These are phyloP conservation scores for Agonopterix heracliana DNA, from an alignment of 2,888 invertebrate species.

Conservation along the genomic window DNA sequence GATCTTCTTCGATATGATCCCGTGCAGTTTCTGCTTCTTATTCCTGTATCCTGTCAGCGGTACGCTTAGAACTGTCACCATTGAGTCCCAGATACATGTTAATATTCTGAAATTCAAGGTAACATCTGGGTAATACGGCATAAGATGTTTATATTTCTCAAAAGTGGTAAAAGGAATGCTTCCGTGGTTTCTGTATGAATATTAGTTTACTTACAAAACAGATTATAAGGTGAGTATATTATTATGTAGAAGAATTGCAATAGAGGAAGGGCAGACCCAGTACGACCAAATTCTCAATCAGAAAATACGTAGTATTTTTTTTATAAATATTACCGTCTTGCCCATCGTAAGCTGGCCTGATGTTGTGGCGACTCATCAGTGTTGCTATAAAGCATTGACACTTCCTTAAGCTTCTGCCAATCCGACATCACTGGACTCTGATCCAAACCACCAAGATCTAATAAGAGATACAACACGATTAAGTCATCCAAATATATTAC, in stretches of 20 bases:
- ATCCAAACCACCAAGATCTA: conserved; percentile 90
- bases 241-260: neutral
- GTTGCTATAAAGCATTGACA: conserved; percentile 79
- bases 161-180: too few relatives aligned
- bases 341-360: conserved; percentile 86
- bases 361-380: conserved; percentile 82
- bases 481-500: neutral
- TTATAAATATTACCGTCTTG: conserved; percentile 67
- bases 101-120: conserved; percentile 75
- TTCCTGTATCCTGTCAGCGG: conserved; percentile 78
- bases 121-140: neutral
- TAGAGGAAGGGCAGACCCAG: too few relatives aligned
- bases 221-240: neutral
- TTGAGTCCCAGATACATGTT: conserved; percentile 94
- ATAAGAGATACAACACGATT: conserved; percentile 4
- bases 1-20: conserved; percentile 77
- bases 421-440: conserved; percentile 90
- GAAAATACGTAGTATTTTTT: too few relatives aligned
- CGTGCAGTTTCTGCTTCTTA: conserved; percentile 56
- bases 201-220: neutral
- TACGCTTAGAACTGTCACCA: conserved; percentile 90
- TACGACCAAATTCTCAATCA: too few relatives aligned
- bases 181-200: too few relatives aligned
- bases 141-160: too few relatives aligned
- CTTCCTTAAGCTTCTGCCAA: conserved; percentile 89